phyloP scores from a whole-genome alignment of 2,888 invertebrate genomes.

The Aphrophora alni region DNA sequence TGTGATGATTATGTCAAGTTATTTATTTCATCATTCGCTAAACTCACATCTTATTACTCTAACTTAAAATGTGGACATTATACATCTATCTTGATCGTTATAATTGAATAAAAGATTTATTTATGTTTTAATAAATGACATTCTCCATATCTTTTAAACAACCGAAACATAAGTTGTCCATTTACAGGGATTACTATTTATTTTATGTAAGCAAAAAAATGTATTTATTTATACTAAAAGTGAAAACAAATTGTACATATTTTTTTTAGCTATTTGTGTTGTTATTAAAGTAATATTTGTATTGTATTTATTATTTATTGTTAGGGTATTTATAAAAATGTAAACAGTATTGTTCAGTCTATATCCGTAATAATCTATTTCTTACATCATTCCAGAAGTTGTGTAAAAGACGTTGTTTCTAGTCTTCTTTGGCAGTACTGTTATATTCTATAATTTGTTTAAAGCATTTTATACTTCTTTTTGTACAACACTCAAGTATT shows the following conservation, averaged over 20 bases:
- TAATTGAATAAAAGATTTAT: background rate
- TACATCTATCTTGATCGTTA: background rate
- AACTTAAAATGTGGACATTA: too few relatives aligned
- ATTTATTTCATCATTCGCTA: background rate
- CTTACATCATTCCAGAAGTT: background rate
- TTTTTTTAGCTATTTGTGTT: constrained; percentile 7
- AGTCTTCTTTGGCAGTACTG: background rate
- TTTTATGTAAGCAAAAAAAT: background rate
- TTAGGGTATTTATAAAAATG: background rate
- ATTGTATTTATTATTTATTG: constrained; percentile 6
- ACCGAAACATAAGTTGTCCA: background rate
- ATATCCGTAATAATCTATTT: background rate
- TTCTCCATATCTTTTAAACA: background rate
- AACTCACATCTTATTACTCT: background rate
- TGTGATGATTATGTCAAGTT: background rate
- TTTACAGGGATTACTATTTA: constrained; percentile 5
- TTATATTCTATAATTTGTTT: background rate
- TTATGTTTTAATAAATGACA: constrained; percentile 3
- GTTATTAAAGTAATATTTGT: background rate
- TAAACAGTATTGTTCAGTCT: constrained; percentile 1
- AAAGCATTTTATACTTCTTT: background rate
- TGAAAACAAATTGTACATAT: background rate
- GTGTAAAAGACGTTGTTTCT: background rate
- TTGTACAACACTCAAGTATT: background rate
- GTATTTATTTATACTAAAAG: background rate